A percentile compares a stretch with the other conserved stretches of the same genome.
Evolutionary conservation across 2,888 invertebrate species (phyloP).

Genomic region (Acanthosepion pharaonis): DNA sequence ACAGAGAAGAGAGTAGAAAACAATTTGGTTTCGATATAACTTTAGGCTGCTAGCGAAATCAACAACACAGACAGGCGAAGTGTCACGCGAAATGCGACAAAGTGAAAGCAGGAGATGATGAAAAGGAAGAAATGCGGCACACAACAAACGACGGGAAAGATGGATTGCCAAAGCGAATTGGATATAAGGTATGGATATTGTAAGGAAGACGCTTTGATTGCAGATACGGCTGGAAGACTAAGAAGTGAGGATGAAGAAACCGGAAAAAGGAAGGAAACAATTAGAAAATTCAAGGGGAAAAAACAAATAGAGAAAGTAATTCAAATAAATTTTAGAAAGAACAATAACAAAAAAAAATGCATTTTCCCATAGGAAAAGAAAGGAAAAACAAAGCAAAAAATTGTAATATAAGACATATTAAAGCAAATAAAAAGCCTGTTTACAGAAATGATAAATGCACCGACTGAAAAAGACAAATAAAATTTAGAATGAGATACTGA

Average conservation of each 20-base stretch:
- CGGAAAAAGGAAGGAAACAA: not conserved
- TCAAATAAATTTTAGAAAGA: not conserved
- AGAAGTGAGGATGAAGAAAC: not conserved
- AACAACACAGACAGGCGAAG: conserved; percentile 33
- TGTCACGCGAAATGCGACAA: not conserved
- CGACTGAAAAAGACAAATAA: not conserved
- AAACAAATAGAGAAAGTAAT: not conserved
- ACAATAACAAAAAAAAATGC: not conserved
- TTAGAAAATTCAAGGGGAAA: not conserved
- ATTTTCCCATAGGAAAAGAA: not conserved
- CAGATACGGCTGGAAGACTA: not conserved
- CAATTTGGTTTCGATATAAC: conserved; percentile 18
- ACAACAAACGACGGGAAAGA: not conserved
- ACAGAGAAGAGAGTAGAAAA: not conserved
- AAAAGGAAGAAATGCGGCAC: not conserved
- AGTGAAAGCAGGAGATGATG: not conserved
- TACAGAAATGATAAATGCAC: no score
- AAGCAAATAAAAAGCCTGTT: no score
- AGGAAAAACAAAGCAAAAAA: not conserved
- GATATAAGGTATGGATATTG: not conserved
- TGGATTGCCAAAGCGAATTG: not conserved
- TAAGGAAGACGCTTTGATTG: not conserved
- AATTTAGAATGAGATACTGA: not conserved
- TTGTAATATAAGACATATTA: not conserved
- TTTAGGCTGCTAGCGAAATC: not conserved